phyloP scores from a whole-genome alignment of 2,888 invertebrate species.

The Eupithecia inturbata region DNA sequence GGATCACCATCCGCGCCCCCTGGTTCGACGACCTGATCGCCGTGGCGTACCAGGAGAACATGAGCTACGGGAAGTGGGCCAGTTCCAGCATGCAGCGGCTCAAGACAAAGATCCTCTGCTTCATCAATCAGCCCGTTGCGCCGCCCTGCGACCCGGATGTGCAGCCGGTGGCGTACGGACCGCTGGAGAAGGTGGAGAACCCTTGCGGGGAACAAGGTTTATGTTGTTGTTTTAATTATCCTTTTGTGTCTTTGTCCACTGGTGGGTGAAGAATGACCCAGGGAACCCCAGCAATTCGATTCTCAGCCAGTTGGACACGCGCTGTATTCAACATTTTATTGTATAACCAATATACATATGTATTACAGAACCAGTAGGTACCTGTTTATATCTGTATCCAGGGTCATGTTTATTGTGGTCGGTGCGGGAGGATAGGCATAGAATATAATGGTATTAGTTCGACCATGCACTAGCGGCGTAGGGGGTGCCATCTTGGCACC shows the following conservation, averaged over 20 bases:
- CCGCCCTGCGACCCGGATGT: not conserved
- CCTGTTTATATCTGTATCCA: too few species aligned
- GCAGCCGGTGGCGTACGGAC: not conserved
- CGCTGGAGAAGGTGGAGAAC: not conserved
- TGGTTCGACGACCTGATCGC: slow-evolving; percentile 86
- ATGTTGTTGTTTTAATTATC: not conserved
- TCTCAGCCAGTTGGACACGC: not conserved
- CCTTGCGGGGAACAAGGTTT: not conserved
- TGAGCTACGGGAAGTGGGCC: slow-evolving; percentile 56
- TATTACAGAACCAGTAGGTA: too few species aligned
- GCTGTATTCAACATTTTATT: not conserved
- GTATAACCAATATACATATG: too few species aligned
- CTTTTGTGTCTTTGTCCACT: not conserved
- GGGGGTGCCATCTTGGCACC: too few species aligned
- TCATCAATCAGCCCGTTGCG: not conserved
- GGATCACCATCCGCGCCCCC: slow-evolving; percentile 86
- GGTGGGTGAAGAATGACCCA: not conserved
- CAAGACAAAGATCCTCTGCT: slow-evolving; percentile 23
- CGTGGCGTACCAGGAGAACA: slow-evolving; percentile 85
- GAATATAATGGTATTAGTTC: too few species aligned
- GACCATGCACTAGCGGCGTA: too few species aligned
- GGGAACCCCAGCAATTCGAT: not conserved
- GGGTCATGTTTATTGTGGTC: too few species aligned
- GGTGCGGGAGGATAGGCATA: too few species aligned
- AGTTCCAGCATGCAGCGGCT: slow-evolving; percentile 33